Conservation (phyloP, 2,888 invertebrate species). For the Sphaerophoria rueppellii region DNA sequence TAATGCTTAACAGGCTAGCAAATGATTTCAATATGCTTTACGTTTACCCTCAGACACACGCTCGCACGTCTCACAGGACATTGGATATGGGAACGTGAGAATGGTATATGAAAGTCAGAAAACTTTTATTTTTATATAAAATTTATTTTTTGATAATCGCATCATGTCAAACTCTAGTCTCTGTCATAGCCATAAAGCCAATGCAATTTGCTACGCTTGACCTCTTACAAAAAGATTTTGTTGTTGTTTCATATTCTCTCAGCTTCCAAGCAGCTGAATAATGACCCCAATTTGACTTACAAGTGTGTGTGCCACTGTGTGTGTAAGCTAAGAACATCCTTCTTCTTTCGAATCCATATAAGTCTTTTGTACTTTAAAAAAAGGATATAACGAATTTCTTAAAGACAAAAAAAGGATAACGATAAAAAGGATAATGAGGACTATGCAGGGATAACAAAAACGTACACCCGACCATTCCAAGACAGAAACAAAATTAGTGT, state of each 20-base stretch:
- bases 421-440: constrained; percentile 59
- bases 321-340: constrained; percentile 19
- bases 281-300: constrained; percentile 39
- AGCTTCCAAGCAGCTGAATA: neutral
- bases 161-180: constrained; percentile 66
- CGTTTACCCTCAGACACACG: no score
- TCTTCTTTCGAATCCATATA: constrained; percentile 4
- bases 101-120: neutral
- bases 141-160: constrained; percentile 65
- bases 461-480: neutral
- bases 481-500: constrained; percentile 45
- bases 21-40: constrained; percentile 40
- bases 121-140: constrained; percentile 41
- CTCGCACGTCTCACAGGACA: neutral
- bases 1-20: constrained; percentile 49
- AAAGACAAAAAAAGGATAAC: constrained; percentile 13
- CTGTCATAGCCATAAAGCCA: constrained; percentile 54
- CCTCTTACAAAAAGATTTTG: constrained; percentile 44
- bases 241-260: neutral
- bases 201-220: constrained; percentile 68
- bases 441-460: constrained; percentile 34
- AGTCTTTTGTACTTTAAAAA: neutral
- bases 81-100: neutral
- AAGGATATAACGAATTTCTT: constrained; percentile 45
- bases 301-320: neutral